Evolutionary conservation across 1,140 invertebrate species (phyloP).

Genomic region (Anastrepha ludens): DNA sequence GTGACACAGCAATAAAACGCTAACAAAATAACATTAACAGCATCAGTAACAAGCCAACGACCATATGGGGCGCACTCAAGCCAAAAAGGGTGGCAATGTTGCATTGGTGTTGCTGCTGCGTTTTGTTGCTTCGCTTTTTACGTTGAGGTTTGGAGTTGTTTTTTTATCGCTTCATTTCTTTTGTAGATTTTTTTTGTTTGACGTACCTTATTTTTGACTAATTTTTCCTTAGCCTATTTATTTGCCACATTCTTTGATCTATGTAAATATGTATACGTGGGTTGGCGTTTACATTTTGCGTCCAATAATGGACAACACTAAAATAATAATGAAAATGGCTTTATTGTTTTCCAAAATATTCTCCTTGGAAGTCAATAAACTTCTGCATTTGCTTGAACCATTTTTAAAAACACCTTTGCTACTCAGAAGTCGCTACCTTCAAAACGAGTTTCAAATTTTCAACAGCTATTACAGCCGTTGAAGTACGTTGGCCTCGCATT

Average conservation of each 20-base stretch:
- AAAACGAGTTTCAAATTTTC: no score
- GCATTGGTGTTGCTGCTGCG: neutral
- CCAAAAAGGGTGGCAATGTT: neutral
- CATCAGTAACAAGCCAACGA: neutral
- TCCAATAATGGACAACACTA: no score
- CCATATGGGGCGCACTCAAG: neutral
- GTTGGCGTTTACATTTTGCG: no score
- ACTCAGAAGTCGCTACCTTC: no score
- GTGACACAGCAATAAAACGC: neutral
- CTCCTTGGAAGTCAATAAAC: no score
- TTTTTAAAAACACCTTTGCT: no score
- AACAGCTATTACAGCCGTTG: no score
- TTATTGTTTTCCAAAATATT: no score
- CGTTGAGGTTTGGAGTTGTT: neutral
- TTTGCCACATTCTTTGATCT: neutral
- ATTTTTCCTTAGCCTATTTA: neutral
- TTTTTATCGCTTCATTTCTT: neutral
- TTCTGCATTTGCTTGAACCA: no score
- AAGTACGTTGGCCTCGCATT: no score
- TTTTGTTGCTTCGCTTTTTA: neutral
- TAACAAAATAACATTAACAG: neutral
- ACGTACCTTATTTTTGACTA: neutral
- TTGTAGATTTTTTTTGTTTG: neutral
- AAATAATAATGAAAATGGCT: no score
- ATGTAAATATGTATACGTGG: no score